Base-by-base conservation (phyloP, 2,113 vertebrate species). In the Thamnaconus septentrionalis region DNA sequence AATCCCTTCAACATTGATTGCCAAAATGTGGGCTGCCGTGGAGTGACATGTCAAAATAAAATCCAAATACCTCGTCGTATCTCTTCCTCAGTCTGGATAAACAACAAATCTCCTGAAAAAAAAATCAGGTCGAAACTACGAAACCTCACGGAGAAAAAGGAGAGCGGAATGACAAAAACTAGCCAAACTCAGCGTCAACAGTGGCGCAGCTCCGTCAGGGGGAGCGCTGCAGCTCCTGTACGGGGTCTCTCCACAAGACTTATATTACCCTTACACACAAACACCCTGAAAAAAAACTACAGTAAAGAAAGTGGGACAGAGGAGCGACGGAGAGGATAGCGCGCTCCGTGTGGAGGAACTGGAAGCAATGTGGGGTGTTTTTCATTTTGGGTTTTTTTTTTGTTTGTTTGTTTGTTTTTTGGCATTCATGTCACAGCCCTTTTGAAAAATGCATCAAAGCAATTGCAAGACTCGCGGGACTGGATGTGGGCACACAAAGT, bases 381-480 rank as follows among this genome's bases (percentile, higher is more conserved):
- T 31, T 31, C 18, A 31, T 31, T 31, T 31, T 31, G 18, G 18
- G 18, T 1, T 31, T 31, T 8, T 5, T n/a, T 9, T 4, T 50
- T n/a, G 18, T 31, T 31, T 31, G 18, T 8, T 5, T n/a, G 48
- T 4, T 50, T n/a, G n/a, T n/a, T 77, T 80, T 70, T 86, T 86
- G 83, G 80, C 80, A 87, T 85, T 84, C 75, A 60, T 83, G 85
- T 87, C 87, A 88, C 76, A 84, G 76, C 54, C 81, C 78, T 83
- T 88, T 84, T 88, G 75, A 90, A 89, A 90, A 87, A 90, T 89
- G 89, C 86, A 90, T 90, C 89, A 90, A 88, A 88, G 89, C 80
- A 76, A 83, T 70, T 51, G 72, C 59, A 75, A 85, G 18, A 77
- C 80, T 74, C 68, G 40, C 48, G 78, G 80, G 82, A 87, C 68